These are phyloP conservation scores for Percina caprodes DNA, from an alignment of 2,113 vertebrate genomes.

Conservation along the genomic window DNA sequence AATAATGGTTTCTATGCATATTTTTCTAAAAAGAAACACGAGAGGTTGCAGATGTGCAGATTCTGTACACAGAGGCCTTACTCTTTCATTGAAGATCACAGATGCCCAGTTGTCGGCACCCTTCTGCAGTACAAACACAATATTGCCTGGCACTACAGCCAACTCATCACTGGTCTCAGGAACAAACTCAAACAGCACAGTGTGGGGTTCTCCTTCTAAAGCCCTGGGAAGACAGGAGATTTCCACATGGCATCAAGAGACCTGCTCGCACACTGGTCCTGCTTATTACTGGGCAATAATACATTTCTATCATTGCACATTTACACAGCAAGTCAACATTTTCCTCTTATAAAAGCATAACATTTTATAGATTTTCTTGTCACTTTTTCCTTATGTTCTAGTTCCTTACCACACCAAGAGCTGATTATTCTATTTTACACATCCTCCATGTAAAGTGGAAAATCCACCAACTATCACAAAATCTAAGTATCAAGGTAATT, in stretches of 20 bases:
- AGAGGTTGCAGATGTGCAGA: neutral
- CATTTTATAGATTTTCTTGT: neutral
- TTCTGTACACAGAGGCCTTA: slow-evolving; percentile 61
- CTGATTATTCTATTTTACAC: neutral
- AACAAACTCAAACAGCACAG: slow-evolving; percentile 90
- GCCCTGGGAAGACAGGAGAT: slow-evolving; percentile 81
- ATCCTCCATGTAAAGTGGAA: neutral
- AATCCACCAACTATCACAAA: neutral
- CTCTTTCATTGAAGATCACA: slow-evolving; percentile 95
- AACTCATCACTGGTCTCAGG: slow-evolving; percentile 92
- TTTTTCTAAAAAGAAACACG: neutral
- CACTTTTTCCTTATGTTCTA: neutral
- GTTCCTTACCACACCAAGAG: neutral
- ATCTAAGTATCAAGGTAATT: neutral
- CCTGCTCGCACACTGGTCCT: neutral
- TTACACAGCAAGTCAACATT: neutral
- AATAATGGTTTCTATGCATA: neutral
- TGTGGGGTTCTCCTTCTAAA: slow-evolving; percentile 91
- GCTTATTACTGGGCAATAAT: neutral
- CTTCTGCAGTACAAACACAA: slow-evolving; percentile 95
- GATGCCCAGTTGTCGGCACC: slow-evolving; percentile 95
- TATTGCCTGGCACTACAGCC: slow-evolving; percentile 93
- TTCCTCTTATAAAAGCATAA: neutral
- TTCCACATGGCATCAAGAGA: neutral
- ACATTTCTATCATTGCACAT: neutral